Base-by-base conservation (phyloP, 2,888 invertebrate genomes). In the Cyaniris semiargus region DNA sequence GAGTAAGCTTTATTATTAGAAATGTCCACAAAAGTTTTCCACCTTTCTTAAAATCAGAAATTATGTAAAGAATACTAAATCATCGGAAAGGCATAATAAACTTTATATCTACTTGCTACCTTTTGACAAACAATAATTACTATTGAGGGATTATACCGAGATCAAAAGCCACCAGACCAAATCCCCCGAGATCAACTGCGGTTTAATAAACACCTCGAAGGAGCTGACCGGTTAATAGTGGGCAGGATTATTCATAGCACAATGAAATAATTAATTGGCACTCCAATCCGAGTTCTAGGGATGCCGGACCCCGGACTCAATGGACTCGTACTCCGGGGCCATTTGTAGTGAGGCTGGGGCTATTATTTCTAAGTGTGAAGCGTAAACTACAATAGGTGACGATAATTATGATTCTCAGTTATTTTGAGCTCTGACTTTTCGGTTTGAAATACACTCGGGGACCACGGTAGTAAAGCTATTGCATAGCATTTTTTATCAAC, bases 241-340 rank as follows among this genome's bases (percentile, higher is more conserved):
- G 89, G 90, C 91, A 83, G 86, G 89, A 88, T 88, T 88, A 89
- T 86, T 88, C 87, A 83, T 81, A 82, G 85, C 85, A 93, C 92
- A 93, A 92, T 90, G 90, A 88, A 90, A 90, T 93, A 92, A 93
- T 93, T 93, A 93, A 93, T 93, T 92, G 93, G 91, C 89, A 87
- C 92, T 92, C 87, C 88, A 89, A 89, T 87, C 88, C 84, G 86
- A 89, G 89, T 87, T 88, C 87, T 86, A 85, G 86, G 84, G 85
- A 83, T 83, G 85, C 86, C 85, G 87, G 75, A 78, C 82, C 82
- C 81, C 81, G 72, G 77, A 81, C 86, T 88, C 82, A 85, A 87
- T 88, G 82, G 86, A 87, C 84, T n/a, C n/a, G n/a, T n/a, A n/a
- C 82, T 86, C 87, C 83, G 82, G 81, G 88, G 88, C 89, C 88